Evolutionary conservation across 2,113 vertebrate genomes (phyloP).

Genomic region (Pongo pygmaeus): DNA sequence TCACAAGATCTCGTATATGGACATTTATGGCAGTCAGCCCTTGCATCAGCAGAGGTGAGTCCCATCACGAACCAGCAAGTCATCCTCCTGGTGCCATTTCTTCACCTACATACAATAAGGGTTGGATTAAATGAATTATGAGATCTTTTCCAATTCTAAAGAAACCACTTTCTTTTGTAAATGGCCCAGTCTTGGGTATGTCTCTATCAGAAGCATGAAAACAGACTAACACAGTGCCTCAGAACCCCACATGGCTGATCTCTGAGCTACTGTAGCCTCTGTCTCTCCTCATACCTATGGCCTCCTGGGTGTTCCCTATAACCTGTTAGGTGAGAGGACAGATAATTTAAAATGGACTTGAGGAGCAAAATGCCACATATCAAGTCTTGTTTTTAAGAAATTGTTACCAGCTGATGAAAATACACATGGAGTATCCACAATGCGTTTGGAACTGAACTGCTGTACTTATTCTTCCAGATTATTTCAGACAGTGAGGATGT

Average conservation of each 20-base stretch:
- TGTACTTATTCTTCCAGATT: background rate
- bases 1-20: too few species aligned
- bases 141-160: background rate
- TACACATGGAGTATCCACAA: background rate
- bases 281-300: background rate
- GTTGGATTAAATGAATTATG: background rate
- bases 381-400: slow-evolving; percentile 1
- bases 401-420: background rate
- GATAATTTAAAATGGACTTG: background rate
- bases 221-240: background rate
- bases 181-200: too few species aligned
- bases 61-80: background rate
- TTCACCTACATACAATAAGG: background rate
- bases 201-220: too few species aligned
- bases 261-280: background rate
- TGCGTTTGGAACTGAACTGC: background rate
- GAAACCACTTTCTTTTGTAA: too few species aligned
- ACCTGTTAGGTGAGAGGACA: fast-evolving
- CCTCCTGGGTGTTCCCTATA: background rate
- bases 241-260: background rate
- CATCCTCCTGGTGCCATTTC: background rate
- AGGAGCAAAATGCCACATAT: background rate
- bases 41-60: background rate
- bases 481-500: background rate
- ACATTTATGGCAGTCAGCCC: too few species aligned